Evolutionary conservation across 2,113 vertebrate genomes (phyloP), one percentile per base, ranked within the genome.

Genomic region (Prionailurus bengalensis): DNA sequence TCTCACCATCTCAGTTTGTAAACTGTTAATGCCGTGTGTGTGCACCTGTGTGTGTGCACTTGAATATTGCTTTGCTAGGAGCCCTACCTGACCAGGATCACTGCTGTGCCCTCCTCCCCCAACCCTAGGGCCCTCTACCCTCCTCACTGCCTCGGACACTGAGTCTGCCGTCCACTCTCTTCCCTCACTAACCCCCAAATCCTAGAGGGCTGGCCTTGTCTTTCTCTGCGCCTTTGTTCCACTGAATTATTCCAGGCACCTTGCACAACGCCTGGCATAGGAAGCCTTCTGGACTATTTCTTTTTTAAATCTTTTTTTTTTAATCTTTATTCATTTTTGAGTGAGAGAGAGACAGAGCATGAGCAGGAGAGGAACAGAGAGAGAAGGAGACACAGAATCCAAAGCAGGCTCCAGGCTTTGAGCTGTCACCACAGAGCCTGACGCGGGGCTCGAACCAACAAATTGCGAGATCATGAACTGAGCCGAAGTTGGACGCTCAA

Each of bases 161-260:
- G 21, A 2, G 42, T 15, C 7, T 48, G 7, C 10, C 2, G 0
- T 4, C n/a, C 27, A 0, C 9, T 25, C 2, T 21, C 17, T n/a
- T 8, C 5, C 33, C 27, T 4, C 1, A 1, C 23, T 10, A 6
- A 42, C 53, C 42, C 7, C 36, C 17, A 1, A 1, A 36, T 27
- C 48, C 39, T 33, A 16, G 36, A 51, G 61, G 23, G 5, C 6
- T 33, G 73, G 6, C 31, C 27, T 36, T 73, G 53, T 19, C 31
- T 11, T 42, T 93, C 9, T 19, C 31, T n/a, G 12, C 58, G 17
- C 4, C 0, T 45, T 45, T 55, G 17, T 48, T 53, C 51, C 10
- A 1, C 42, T 3, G 14, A 51, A 25, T 5, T 39, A 17, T 10
- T 15, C 21, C 58, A 61, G 53, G 71, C 12, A 5, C n/a, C 58